Evolutionary conservation across 2,888 invertebrate species (phyloP).

Genomic region (Nowickia ferox): DNA sequence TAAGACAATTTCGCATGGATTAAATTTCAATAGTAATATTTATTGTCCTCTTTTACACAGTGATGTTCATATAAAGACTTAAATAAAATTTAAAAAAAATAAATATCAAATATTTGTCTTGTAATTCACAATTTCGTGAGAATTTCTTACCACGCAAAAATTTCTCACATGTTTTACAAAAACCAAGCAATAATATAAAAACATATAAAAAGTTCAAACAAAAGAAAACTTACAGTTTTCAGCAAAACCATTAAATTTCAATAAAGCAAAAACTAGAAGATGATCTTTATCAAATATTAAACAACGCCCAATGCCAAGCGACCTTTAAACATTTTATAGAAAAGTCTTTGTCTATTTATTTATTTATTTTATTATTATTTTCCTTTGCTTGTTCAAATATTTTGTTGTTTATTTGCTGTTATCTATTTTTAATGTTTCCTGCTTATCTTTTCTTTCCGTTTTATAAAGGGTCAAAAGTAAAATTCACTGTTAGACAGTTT

Average conservation of each 20-base stretch:
- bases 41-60: too few species aligned
- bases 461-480: conserved; percentile 47
- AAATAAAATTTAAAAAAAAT: too few species aligned
- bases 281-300: background rate
- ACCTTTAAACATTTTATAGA: background rate
- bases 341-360: background rate
- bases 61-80: too few species aligned
- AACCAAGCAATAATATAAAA: too few species aligned
- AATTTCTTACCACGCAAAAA: too few species aligned
- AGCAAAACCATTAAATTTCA: conserved; percentile 28
- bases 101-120: too few species aligned
- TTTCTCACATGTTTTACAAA: too few species aligned
- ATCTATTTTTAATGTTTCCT: conserved; percentile 51
- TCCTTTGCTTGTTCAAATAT: background rate
- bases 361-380: background rate
- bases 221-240: conserved; percentile 12
- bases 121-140: too few species aligned
- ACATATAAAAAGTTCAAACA: background rate
- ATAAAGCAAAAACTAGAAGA: background rate
- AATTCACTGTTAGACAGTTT: background rate
- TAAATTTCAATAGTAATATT: too few species aligned
- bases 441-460: conserved; percentile 20
- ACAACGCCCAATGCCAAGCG: background rate
- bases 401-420: conserved; percentile 11
- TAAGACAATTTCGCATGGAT: too few species aligned